phyloP scores from a whole-genome alignment of 2,113 vertebrate species.

The Serilophus lunatus region DNA sequence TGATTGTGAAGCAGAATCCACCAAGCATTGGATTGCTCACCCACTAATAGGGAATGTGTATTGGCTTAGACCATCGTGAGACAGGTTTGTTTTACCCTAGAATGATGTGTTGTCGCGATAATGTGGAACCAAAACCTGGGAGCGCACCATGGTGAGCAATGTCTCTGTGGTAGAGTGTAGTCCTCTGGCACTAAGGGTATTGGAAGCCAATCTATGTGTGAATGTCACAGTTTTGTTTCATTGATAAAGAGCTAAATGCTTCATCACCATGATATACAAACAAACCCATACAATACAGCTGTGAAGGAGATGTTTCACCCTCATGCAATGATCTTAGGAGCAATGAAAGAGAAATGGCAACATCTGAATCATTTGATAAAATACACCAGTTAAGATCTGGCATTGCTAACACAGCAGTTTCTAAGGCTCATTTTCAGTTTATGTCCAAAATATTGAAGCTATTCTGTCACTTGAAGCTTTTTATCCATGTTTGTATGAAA shows the following conservation, averaged over 20 bases:
- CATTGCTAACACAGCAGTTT: neutral
- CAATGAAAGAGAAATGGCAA: neutral
- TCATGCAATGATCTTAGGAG: neutral
- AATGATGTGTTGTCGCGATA: too few species aligned
- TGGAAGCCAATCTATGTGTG: neutral
- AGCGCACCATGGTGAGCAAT: rapidly evolving
- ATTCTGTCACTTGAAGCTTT: neutral
- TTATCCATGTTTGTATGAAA: neutral
- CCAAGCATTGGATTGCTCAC: too few species aligned
- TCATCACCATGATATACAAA: neutral
- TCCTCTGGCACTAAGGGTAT: neutral
- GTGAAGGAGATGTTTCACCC: neutral
- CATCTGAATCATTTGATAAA: neutral
- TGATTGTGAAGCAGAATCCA: too few species aligned
- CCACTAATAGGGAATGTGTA: too few species aligned
- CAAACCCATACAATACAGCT: neutral
- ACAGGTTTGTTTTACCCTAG: too few species aligned
- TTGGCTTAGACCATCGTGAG: too few species aligned
- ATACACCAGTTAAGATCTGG: neutral
- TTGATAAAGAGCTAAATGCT: neutral
- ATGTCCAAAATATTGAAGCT: neutral
- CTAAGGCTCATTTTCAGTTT: neutral
- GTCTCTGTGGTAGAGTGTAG: neutral
- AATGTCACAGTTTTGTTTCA: neutral
- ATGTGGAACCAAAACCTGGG: neutral